phyloP scores from a whole-genome alignment of 1,140 invertebrate species.

The Procambarus clarkii region DNA sequence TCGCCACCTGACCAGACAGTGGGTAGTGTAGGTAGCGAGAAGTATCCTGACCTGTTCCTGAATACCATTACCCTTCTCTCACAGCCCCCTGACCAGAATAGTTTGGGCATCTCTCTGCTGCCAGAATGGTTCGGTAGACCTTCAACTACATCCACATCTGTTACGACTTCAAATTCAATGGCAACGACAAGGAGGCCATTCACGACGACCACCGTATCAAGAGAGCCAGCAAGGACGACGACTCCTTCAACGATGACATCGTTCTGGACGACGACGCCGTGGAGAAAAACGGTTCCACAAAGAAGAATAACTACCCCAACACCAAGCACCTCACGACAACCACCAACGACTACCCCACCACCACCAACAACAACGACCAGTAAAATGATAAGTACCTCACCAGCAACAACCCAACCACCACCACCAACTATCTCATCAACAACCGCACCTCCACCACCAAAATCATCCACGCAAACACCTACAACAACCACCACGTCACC shows the following conservation, averaged over 20 bases:
- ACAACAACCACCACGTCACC: background rate
- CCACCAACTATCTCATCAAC: background rate
- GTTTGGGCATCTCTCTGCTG: background rate
- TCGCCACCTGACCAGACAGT: background rate
- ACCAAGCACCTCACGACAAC: background rate
- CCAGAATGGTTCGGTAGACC: background rate
- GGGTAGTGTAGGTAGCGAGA: background rate
- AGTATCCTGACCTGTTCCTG: background rate
- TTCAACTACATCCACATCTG: background rate
- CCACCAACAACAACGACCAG: background rate
- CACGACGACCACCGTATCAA: background rate
- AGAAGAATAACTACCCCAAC: background rate
- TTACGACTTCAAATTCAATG: background rate
- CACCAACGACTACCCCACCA: background rate
- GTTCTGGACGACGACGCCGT: background rate
- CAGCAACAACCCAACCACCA: background rate
- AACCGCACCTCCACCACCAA: background rate
- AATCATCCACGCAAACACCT: background rate
- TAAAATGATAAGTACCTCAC: background rate
- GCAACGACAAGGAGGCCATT: background rate
- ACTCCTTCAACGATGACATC: background rate
- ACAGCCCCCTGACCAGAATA: background rate
- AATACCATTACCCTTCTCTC: background rate
- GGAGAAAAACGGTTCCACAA: background rate
- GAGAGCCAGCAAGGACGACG: background rate